Evolutionary conservation across 2,113 vertebrate genomes (phyloP).

Genomic region (Dolichallabes microphthalmus): DNA sequence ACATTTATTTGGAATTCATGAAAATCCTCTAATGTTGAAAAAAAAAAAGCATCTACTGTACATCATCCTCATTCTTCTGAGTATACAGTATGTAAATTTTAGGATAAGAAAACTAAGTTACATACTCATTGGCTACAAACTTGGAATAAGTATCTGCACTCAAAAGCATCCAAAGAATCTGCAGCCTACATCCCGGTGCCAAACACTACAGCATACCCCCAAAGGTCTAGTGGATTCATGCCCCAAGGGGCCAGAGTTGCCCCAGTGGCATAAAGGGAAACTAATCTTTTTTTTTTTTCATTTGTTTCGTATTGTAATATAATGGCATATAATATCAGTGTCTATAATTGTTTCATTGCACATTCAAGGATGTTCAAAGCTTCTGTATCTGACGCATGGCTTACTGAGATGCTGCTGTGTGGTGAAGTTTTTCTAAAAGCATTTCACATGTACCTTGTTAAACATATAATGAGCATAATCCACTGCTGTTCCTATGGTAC

Average conservation of each 20-base stretch:
- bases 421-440: neutral
- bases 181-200: too few species aligned
- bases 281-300: too few species aligned
- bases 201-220: too few species aligned
- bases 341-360: too few species aligned
- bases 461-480: conserved; percentile 78
- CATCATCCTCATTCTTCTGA: neutral
- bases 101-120: neutral
- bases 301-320: too few species aligned
- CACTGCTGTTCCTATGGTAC: conserved; percentile 73
- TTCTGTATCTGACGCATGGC: neutral
- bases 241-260: too few species aligned
- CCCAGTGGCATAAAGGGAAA: too few species aligned
- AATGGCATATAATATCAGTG: too few species aligned
- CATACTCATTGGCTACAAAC: neutral
- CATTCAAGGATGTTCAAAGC: too few species aligned
- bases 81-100: neutral
- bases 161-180: too few species aligned
- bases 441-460: conserved; percentile 72
- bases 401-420: neutral
- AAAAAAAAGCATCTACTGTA: neutral
- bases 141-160: neutral
- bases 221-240: too few species aligned
- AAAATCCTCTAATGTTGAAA: neutral
- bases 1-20: too few species aligned